These are phyloP conservation scores for Eptesicus fuscus DNA, from an alignment of 2,113 vertebrate species.

Conservation along the genomic window DNA sequence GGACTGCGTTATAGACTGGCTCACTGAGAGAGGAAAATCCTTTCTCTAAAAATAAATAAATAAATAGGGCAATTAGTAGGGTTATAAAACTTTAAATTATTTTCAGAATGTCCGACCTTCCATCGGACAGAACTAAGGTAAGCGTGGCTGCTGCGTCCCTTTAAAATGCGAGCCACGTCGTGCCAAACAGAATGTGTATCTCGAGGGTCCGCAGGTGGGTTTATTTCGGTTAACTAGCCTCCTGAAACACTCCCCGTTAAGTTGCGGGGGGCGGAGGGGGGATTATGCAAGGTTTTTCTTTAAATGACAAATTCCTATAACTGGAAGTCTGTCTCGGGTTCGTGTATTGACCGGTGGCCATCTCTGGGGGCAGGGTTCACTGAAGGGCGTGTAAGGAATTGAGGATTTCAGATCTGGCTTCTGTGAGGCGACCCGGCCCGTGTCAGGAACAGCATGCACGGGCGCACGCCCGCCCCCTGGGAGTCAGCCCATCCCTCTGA, in stretches of 20 bases:
- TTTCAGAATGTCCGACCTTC: not conserved
- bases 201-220: not conserved
- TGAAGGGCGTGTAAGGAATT: not conserved
- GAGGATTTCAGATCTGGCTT: not conserved
- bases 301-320: not conserved
- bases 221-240: conserved; percentile 56
- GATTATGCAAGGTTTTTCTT: not conserved
- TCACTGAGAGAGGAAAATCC: not conserved
- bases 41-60: not conserved
- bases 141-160: conserved; percentile 35
- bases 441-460: not conserved
- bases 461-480: not conserved
- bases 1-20: not conserved
- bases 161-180: conserved; percentile 6
- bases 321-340: not conserved
- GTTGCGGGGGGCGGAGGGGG: not conserved
- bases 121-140: not conserved
- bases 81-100: not conserved
- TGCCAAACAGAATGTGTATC: conserved; percentile 64
- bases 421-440: not conserved
- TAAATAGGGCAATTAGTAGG: conserved; percentile 7
- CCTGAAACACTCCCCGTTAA: not conserved
- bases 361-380: not conserved
- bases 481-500: not conserved
- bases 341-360: not conserved